phyloP scores from a whole-genome alignment of 2,797 vertebrate genomes.

The Phrynocephalus forsythii region DNA sequence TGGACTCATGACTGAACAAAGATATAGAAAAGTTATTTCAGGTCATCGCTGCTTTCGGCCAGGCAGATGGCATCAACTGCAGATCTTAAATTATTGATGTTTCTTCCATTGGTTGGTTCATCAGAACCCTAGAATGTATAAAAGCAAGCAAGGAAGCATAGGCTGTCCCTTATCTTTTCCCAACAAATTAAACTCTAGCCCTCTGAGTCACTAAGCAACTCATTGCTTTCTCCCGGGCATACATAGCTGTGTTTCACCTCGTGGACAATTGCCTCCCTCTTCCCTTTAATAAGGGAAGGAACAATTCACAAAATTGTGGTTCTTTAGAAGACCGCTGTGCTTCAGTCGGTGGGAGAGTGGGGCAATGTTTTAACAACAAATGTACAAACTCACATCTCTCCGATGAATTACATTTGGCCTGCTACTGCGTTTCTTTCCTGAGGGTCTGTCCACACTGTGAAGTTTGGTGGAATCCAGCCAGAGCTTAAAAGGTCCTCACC shows the following conservation, averaged over 20 bases:
- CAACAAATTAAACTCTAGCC: conserved; percentile 61
- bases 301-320: conserved; percentile 8
- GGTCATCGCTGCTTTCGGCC: too few relatives aligned
- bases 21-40: too few relatives aligned
- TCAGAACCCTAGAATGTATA: conserved; percentile 54
- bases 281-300: neutral
- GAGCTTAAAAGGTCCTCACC: too few relatives aligned
- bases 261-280: neutral
- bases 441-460: too few relatives aligned
- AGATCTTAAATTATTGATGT: too few relatives aligned
- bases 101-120: conserved; percentile 44
- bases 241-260: conserved; percentile 49
- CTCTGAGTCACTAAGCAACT: conserved; percentile 57
- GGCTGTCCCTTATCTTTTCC: conserved; percentile 53
- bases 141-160: conserved; percentile 40
- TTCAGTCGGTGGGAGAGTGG: neutral
- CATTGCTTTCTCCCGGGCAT: conserved; percentile 35
- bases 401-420: conserved; percentile 19
- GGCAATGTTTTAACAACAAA: neutral
- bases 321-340: conserved; percentile 5
- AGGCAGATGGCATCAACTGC: too few relatives aligned
- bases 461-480: too few relatives aligned
- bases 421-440: conserved; percentile 36
- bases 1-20: too few relatives aligned
- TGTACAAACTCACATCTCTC: conserved; percentile 5